Evolutionary conservation across 92 coral and sea anemone genomes (phyloP), one percentile per base, ranked within the genome.

Genomic region (Plumapathes pennacea): DNA sequence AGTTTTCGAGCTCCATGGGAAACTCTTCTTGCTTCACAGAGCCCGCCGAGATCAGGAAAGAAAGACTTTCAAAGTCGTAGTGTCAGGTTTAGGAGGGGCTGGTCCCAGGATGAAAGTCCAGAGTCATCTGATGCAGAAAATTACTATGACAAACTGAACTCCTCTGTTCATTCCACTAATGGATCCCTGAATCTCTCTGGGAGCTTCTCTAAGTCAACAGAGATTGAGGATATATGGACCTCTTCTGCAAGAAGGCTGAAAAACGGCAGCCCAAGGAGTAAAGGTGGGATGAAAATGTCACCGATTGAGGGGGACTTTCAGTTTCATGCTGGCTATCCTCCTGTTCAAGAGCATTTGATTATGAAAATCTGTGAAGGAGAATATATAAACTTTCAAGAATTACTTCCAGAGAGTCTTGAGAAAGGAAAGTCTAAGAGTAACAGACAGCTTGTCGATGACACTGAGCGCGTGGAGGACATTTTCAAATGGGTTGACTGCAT

Each of bases 401-500:
- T 92, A 25, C 70, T 92, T 10, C 82, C 82, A 10, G 89, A 87
- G 40, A 83, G 78, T 54, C 76, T 82, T 8, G 70, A 52, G 31
- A 54, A 54, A 42, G 72, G 63, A 48, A 69, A 53, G 30, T 37
- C 38, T 15, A 67, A 57, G 52, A 66, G 62, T 15, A 46, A 46
- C 48, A 67, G 62, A 46, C 67, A 45, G 34, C 47, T 42, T 3
- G 64, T 73, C 23, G 86, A 87, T 55, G 89, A 77, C 32, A 87
- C 83, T 32, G 86, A 78, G 30, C 80, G 83, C 55, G 82, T 92
- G 41, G 86, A 76, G 4, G 98, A 92, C 14, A 79, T 92, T 22
- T 72, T 94, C 5, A 89, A 88, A 70, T 92, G 98, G 98, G 60
- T 85, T 23, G 96, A 92, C 29, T 92, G 98, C 77, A 80, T 92